phyloP scores from a whole-genome alignment of 2,888 invertebrate species.

The Drosophila ezoana region DNA sequence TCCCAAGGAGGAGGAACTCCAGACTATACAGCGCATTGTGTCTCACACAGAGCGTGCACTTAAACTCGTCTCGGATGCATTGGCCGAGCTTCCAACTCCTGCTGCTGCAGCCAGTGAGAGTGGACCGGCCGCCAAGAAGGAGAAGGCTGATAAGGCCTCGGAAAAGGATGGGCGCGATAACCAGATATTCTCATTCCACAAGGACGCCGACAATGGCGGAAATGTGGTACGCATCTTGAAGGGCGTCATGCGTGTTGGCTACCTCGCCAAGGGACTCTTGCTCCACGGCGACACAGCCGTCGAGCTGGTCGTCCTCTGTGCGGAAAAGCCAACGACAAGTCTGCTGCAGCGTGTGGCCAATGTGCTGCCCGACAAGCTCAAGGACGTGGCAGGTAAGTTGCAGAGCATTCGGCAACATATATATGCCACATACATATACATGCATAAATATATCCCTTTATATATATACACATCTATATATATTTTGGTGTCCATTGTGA shows the following conservation, averaged over 20 bases:
- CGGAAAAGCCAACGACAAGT: constrained; percentile 95
- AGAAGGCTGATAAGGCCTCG: constrained; percentile 86
- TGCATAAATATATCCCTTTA: constrained; percentile 78
- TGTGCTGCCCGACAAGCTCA: constrained; percentile 92
- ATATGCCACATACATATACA: constrained; percentile 13
- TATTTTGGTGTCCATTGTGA: constrained; percentile 53
- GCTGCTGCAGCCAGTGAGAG: constrained; percentile 19
- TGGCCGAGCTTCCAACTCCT: constrained; percentile 87
- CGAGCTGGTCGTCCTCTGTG: constrained; percentile 96
- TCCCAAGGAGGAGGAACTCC: constrained; percentile 95
- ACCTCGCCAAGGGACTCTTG: constrained; percentile 93
- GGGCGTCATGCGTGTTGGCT: constrained; percentile 98
- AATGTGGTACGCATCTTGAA: constrained; percentile 91
- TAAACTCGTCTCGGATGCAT: constrained; percentile 96
- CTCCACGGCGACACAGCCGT: constrained; percentile 95
- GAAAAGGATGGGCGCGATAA: constrained; percentile 91
- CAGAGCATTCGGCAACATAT: constrained; percentile 5
- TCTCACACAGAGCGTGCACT: constrained; percentile 97
- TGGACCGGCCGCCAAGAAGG: constrained; percentile 72
- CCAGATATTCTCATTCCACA: constrained; percentile 91
- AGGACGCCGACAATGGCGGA: constrained; percentile 87
- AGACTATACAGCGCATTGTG: constrained; percentile 95
- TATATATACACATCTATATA: constrained; percentile 31
- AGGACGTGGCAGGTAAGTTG: constrained; percentile 88
- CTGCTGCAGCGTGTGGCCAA: constrained; percentile 94